Evolutionary conservation across 1,140 invertebrate species (phyloP).

Genomic region (Euura saliciscinereae): DNA sequence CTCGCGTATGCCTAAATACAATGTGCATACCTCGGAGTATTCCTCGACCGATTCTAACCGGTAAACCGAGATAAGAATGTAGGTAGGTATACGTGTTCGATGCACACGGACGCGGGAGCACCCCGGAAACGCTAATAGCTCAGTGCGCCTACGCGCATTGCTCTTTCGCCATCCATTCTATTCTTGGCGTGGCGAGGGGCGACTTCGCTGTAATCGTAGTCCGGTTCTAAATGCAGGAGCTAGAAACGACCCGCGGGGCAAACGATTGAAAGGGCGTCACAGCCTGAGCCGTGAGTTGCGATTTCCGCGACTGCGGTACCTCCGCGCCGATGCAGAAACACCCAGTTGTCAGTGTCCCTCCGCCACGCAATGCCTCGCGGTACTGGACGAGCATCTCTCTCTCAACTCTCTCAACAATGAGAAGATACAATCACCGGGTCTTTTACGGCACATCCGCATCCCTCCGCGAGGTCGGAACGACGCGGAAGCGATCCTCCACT

Average conservation of each 20-base stretch:
- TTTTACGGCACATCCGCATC: background rate
- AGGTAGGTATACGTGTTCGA: too few species aligned
- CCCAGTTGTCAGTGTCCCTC: too few species aligned
- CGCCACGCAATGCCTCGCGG: background rate
- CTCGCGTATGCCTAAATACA: too few species aligned
- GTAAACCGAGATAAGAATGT: too few species aligned
- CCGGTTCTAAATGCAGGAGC: too few species aligned
- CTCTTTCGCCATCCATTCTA: background rate
- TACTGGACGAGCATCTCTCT: background rate
- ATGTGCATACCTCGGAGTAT: too few species aligned
- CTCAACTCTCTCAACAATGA: background rate
- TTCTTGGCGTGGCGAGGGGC: background rate
- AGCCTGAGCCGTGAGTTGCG: background rate
- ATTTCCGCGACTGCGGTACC: background rate
- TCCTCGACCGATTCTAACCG: too few species aligned
- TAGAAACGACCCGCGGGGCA: too few species aligned
- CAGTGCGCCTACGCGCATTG: background rate
- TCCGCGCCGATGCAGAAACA: background rate
- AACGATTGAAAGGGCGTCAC: too few species aligned
- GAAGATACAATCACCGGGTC: background rate
- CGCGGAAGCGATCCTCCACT: background rate
- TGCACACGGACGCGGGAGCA: background rate
- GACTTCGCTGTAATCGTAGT: too few species aligned
- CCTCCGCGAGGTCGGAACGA: background rate
- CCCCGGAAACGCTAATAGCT: constrained; percentile 1